phyloP scores from a whole-genome alignment of 2,888 invertebrate species.

The Sceliomorpha sp. region DNA sequence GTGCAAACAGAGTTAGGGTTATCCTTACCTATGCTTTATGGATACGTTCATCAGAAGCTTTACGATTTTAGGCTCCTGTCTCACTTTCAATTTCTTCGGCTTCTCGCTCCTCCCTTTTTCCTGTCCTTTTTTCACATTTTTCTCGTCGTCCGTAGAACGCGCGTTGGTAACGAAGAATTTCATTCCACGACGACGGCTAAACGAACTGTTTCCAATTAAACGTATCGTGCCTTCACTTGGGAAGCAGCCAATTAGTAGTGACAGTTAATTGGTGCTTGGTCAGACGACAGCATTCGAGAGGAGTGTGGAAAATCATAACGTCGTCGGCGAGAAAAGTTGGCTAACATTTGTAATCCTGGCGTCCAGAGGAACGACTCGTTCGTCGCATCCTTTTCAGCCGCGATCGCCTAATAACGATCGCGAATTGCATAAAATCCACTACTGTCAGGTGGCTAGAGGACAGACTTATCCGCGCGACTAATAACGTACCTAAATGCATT shows the following conservation, averaged over 20 bases:
- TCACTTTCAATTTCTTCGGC: too few relatives aligned
- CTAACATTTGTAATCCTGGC: not conserved
- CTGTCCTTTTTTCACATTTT: too few relatives aligned
- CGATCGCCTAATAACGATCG: not conserved
- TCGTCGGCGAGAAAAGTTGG: not conserved
- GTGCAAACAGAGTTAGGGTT: too few relatives aligned
- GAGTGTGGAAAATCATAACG: not conserved
- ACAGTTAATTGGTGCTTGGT: not conserved
- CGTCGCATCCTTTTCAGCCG: not conserved
- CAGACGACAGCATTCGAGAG: not conserved
- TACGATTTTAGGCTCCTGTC: too few relatives aligned
- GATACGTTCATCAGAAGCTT: too few relatives aligned
- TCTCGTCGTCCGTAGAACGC: too few relatives aligned
- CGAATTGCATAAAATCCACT: not conserved
- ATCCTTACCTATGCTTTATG: too few relatives aligned
- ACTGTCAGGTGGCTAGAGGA: not conserved
- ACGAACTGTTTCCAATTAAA: constrained; percentile 1
- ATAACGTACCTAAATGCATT: constrained; percentile 3
- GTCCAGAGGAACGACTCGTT: not conserved
- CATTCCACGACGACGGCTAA: not conserved
- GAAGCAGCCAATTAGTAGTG: not conserved
- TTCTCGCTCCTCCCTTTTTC: too few relatives aligned
- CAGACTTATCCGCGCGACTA: not conserved
- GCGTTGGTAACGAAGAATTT: too few relatives aligned
- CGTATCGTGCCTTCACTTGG: not conserved